Evolutionary conservation across 2,888 invertebrate genomes (phyloP).

Genomic region (Coleophora flavipennella): DNA sequence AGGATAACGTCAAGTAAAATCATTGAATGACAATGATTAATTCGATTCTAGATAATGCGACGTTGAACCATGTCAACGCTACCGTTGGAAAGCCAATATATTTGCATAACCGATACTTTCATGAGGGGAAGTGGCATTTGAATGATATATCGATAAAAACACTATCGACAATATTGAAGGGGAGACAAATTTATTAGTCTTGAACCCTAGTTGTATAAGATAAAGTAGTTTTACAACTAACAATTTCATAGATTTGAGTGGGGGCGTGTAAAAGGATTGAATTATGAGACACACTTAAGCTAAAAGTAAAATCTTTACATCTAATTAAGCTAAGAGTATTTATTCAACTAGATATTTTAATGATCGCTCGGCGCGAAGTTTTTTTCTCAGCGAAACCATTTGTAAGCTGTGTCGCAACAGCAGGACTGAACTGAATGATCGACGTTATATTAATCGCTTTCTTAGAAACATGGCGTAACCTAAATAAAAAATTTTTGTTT

Average conservation of each 20-base stretch:
- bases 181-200: conserved; percentile 25
- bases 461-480: conserved; percentile 26
- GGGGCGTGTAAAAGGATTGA: too few relatives aligned
- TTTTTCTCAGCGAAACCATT: conserved; percentile 29
- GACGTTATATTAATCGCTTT: conserved; percentile 28
- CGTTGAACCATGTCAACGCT: conserved; percentile 1
- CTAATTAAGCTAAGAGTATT: conserved; percentile 19
- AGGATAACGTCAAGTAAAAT: conserved; percentile 40
- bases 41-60: conserved; percentile 31
- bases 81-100: conserved; percentile 9
- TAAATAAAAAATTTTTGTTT: conserved; percentile 10
- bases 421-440: conserved; percentile 21
- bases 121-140: conserved; percentile 6
- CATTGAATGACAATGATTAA: conserved; percentile 43
- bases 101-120: conserved; percentile 8
- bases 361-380: conserved; percentile 23
- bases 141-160: conserved; percentile 8
- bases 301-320: too few relatives aligned
- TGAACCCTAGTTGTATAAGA: conserved; percentile 21
- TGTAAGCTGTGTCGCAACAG: conserved; percentile 27
- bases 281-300: too few relatives aligned
- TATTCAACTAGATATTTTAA: conserved; percentile 30
- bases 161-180: conserved; percentile 20
- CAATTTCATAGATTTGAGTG: neutral
- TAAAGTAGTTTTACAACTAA: neutral